These are phyloP conservation scores for Chloroceryle amazona DNA, from an alignment of 2,797 vertebrate genomes.

Conservation along the genomic window DNA sequence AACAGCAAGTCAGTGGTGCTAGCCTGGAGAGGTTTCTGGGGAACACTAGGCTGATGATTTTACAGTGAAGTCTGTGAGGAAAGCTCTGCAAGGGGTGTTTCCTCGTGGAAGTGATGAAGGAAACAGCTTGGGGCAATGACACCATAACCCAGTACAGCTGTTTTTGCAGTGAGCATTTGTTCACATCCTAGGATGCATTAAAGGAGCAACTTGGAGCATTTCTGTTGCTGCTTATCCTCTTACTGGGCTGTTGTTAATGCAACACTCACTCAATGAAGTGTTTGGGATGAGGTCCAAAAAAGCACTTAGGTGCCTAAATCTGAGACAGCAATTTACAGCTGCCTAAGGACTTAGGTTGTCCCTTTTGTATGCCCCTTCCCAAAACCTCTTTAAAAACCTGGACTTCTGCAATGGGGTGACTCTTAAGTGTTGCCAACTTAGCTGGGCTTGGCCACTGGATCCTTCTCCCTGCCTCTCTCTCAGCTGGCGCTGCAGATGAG, in stretches of 20 bases:
- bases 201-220: slow-evolving; percentile 31
- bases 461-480: not conserved
- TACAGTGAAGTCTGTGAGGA: not conserved
- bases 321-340: slow-evolving; percentile 36
- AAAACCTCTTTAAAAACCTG: not conserved
- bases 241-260: slow-evolving; percentile 29
- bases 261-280: slow-evolving; percentile 66
- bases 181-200: slow-evolving; percentile 12
- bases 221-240: slow-evolving; percentile 47
- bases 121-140: slow-evolving; percentile 15
- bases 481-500: not conserved
- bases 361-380: not conserved
- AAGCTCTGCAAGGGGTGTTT: not conserved
- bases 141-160: slow-evolving; percentile 35
- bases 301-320: slow-evolving; percentile 61
- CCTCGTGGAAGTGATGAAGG: not conserved
- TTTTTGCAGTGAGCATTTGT: slow-evolving; percentile 24
- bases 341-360: slow-evolving; percentile 25
- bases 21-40: not conserved
- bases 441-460: not conserved
- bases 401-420: not conserved
- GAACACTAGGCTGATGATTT: not conserved
- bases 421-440: not conserved
- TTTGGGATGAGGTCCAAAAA: slow-evolving; percentile 61
- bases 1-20: not conserved